Base-by-base conservation (phyloP, 2,888 invertebrate species). In the Artemia sp. region DNA sequence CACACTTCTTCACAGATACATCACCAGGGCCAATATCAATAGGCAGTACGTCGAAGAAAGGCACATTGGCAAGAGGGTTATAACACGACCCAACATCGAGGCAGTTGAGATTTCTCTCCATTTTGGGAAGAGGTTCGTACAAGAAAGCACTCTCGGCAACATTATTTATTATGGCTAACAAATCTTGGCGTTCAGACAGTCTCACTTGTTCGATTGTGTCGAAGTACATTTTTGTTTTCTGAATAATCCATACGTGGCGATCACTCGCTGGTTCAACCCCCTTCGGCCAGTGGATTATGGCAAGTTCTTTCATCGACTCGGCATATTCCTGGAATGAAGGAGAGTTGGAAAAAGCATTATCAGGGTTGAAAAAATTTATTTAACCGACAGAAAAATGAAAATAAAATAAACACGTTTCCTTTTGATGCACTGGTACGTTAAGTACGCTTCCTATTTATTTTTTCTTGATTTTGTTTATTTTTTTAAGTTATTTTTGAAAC, bases 71-170 rank as follows among this genome's bases (percentile, higher is more conserved):
- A 14, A 58, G 58, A 8, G 58, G 58, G 10, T 58, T 58, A 58
- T 58, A 58, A 58, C 58, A 58, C 10, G 58, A 58, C 58, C 58
- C 58, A n/a, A 58, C 58, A 19, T 58, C 58, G 8, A 58, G 19
- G 58, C 58, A 58, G 58, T 19, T n/a, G 19, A 58, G 58, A 8
- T 8, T 58, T 19, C 19, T 9, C 58, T 58, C 58, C 14, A 19
- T 9, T 58, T 58, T 58, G 58, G 58, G 14, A 58, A 10, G 14
- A 8, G 58, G 58, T 14, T 11, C n/a, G n/a, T 19, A 8, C n/a
- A 19, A 58, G 14, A 58, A 58, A 19, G 19, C 58, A 24, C 24
- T 24, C 24, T 24, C 24, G 24, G 24, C 24, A 24, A 24, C 24
- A 24, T 24, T 24, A 4, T 24, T 24, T 24, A 24, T 24, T 24